Evolutionary conservation across 2,113 vertebrate species (phyloP), one percentile per base, ranked within the genome.

Genomic region (Odontesthes bonariensis): DNA sequence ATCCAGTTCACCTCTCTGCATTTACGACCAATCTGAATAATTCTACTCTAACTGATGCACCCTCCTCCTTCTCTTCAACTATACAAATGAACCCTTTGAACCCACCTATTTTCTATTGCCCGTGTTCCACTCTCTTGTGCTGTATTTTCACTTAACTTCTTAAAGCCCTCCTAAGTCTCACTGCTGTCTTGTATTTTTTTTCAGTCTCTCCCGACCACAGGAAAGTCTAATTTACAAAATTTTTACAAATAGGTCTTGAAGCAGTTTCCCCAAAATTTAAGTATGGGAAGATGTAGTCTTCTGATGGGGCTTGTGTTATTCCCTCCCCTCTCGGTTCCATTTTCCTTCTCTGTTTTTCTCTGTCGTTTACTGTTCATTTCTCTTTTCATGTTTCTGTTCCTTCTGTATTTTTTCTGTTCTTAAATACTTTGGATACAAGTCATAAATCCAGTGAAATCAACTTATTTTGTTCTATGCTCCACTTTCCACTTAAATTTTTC

Each of bases 171-270:
- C 42, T 51, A 57, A 69, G 55, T 73, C 61, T 64, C 5, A 1
- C 35, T 51, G 4, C 47, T 70, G 3, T n/a, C 32, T 60, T 70
- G 3, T n/a, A 23, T 60, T 46, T 70, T 64, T 54, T 72, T 44
- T 57, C 54, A 58, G 32, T 35, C 64, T 54, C 63, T 1, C 1
- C n/a, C 58, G 73, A 73, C 62, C 69, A 65, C 67, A 72, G 77
- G 55, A 85, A 80, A 80, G 67, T 78, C 75, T 49, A 68, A 79
- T 81, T 70, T 71, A 65, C 38, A 70, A 54, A 73, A 67, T 54
- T 63, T 79, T 62, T 71, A 65, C 58, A 82, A 89, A 84, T 67
- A 47, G 57, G 33, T 52, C 20, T 83, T 55, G 70, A 35, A 54
- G 59, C 42, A 67, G 27, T 49, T 74, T 10, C 62, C 20, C 55